These are phyloP conservation scores for Sinelater perroti DNA, from an alignment of 2,888 invertebrate species.

Conservation along the genomic window DNA sequence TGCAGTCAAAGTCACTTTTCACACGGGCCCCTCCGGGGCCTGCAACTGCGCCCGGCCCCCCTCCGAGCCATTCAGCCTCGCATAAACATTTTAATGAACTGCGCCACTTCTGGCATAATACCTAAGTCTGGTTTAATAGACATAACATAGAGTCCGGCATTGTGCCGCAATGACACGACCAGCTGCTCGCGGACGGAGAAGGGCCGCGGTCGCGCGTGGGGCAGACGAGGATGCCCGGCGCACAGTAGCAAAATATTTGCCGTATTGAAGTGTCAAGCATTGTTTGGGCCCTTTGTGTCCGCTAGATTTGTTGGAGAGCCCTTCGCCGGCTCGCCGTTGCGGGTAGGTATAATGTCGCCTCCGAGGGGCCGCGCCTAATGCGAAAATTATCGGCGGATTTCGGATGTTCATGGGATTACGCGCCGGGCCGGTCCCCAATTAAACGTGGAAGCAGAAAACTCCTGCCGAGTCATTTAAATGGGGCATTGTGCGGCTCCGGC, in stretches of 20 bases:
- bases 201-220: conserved; percentile 44
- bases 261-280: conserved; percentile 62
- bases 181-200: conserved; percentile 53
- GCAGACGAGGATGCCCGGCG: conserved; percentile 47
- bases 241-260: conserved; percentile 60
- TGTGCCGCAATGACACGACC: conserved; percentile 55
- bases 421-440: no score
- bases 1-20: no score
- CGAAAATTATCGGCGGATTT: no score
- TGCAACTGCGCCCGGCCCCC: no score
- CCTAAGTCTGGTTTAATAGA: conserved; percentile 60
- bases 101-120: conserved; percentile 58
- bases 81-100: conserved; percentile 62
- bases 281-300: conserved; percentile 55
- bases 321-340: conserved; percentile 32
- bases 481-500: no score
- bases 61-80: conserved; percentile 53
- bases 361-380: no score
- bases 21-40: no score
- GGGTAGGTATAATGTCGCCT: no score
- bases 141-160: conserved; percentile 56
- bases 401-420: no score
- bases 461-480: no score
- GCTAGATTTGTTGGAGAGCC: conserved; percentile 58
- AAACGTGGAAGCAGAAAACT: no score